A percentile compares a stretch with the other conserved stretches of the same genome.
These are phyloP conservation scores for Zosterops lateralis DNA, from an alignment of 2,113 vertebrate genomes.

Conservation along the genomic window DNA sequence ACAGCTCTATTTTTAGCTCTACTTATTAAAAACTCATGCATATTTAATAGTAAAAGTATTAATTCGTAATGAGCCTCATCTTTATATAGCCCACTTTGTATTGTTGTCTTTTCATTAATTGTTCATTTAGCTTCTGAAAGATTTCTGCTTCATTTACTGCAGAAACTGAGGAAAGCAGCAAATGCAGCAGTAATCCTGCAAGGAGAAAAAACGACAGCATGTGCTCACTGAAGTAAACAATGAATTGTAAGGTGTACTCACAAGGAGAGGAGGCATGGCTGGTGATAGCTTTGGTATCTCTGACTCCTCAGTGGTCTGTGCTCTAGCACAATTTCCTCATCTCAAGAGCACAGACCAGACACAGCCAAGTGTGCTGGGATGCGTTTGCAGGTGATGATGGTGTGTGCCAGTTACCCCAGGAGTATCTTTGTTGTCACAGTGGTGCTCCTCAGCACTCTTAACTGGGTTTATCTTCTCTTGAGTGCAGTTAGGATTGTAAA, in stretches of 20 bases:
- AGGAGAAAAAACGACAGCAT: neutral
- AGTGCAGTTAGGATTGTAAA: neutral
- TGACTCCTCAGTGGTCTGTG: neutral
- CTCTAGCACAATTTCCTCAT: neutral
- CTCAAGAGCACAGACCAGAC: neutral
- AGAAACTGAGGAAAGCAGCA: neutral
- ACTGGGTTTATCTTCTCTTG: neutral
- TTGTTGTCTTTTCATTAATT: conserved; percentile 34
- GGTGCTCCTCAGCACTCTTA: neutral
- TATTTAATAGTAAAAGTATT: conserved; percentile 39
- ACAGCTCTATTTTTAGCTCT: conserved; percentile 24
- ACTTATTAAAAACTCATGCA: conserved; percentile 39
- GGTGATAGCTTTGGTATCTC: neutral
- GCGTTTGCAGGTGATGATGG: fast-evolving
- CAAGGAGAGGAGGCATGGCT: neutral
- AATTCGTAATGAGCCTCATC: conserved; percentile 26
- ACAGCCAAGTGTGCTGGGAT: neutral
- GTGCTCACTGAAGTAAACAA: neutral
- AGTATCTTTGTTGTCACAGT: neutral
- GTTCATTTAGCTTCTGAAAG: conserved; percentile 10
- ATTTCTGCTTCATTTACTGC: conserved; percentile 21
- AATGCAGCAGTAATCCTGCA: neutral
- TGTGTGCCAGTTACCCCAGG: fast-evolving
- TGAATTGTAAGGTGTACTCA: neutral
- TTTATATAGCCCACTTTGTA: neutral